Conservation (phyloP, 2,113 vertebrate genomes). For the Anguilla rostrata region DNA sequence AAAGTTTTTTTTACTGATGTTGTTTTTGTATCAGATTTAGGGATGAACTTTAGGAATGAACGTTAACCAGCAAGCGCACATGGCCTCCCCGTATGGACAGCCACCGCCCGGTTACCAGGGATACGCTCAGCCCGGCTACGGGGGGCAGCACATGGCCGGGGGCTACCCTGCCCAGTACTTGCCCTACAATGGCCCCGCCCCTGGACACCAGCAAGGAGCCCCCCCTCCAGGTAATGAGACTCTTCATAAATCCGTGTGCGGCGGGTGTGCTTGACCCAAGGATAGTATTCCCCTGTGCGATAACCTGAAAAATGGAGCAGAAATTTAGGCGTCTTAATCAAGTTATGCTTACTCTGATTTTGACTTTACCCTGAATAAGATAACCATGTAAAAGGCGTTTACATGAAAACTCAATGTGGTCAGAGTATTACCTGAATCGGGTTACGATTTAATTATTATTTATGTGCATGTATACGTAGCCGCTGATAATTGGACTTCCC, state of each 20-base stretch:
- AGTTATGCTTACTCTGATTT: neutral
- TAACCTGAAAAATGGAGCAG: too few species aligned
- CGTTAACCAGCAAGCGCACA: slow-evolving; percentile 93
- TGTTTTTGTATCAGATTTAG: slow-evolving; percentile 65
- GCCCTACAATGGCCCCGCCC: slow-evolving; percentile 83
- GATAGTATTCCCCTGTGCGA: neutral
- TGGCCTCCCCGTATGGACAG: slow-evolving; percentile 88
- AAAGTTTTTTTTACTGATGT: too few species aligned
- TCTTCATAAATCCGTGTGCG: neutral
- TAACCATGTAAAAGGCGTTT: too few species aligned
- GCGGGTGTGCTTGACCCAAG: neutral
- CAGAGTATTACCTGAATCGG: too few species aligned
- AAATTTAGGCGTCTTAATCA: neutral
- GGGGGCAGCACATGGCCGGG: slow-evolving; percentile 75
- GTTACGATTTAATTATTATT: too few species aligned
- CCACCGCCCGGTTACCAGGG: slow-evolving; percentile 84
- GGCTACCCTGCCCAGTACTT: slow-evolving; percentile 73
- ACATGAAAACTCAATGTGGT: too few species aligned
- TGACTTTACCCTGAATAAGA: neutral
- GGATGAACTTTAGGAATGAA: slow-evolving; percentile 97
- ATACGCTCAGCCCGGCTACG: slow-evolving; percentile 80
- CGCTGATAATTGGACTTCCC: too few species aligned
- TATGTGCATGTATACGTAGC: too few species aligned
- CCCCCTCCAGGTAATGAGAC: slow-evolving; percentile 78
- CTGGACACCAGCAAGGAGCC: slow-evolving; percentile 80